Base-by-base conservation (phyloP, 2,113 vertebrate genomes). In the Mystacornis crossleyi region DNA sequence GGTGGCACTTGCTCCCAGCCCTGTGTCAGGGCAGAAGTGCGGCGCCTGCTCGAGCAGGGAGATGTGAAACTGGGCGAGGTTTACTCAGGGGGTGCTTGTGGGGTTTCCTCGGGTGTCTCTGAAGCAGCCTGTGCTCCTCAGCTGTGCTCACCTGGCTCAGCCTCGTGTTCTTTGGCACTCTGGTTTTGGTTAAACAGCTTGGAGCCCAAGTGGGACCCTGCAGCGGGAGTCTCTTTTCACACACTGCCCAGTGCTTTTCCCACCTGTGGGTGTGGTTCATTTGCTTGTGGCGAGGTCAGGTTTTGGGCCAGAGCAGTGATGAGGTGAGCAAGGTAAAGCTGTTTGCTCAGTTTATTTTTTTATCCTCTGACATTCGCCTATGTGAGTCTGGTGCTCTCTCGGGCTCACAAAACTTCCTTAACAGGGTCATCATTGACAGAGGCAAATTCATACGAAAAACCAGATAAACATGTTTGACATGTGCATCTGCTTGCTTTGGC, bases 11-110 rank as follows among this genome's bases (percentile, higher is more conserved):
- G 40, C 51, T 19, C 14, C 4, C 1, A 10, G 70, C 65, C 29
- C 42, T 0, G 61, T 8, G 4, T 2, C 14, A 1, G 66, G 61
- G 18, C 5, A 1, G 8, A 1, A 14, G 8, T 0, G 8, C 0
- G 61, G 45, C 15, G 74, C 19, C 64, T 45, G 69, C 40, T n/a
- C 20, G 1, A 14, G 33, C 70, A 31, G 3, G n/a, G 77, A 6
- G 23, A 4, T 6, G 71, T 31, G 73, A n/a, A 20, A 23, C 19
- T 0, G 33, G 18, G 14, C 6, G 69, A 34, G 78, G 34, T 47
- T 86, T 38, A 9, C 9, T 10, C 54, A 33, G 61, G 2, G 7
- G 23, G 5, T 4, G 8, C 29, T 47, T 6, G 4, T 12, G 33
- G 2, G 1, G 18, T 17, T 57, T 57, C 34, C 6, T 9, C 6